Evolutionary conservation across 2,113 vertebrate species (phyloP), one percentile per base, ranked within the genome.

Genomic region (Tursiops truncatus): DNA sequence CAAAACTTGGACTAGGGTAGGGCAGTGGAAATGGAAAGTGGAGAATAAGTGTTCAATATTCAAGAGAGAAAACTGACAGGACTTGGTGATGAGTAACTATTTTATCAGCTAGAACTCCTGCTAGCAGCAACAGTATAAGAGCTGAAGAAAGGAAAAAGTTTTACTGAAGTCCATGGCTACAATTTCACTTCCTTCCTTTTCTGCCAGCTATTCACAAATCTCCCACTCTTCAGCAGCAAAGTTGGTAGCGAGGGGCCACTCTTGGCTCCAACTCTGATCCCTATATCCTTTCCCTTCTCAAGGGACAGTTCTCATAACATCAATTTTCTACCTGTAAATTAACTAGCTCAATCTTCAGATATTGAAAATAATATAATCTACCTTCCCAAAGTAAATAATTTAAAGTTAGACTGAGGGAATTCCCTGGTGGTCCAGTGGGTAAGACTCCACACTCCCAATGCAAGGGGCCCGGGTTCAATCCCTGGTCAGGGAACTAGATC

Each of bases 341-440:
- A 94, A 84, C 28, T 82, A 86, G 17, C 38, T 88, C 95, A 87
- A n/a, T 81, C 56, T 95, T 96, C 65, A 93, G 47, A 21, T 73
- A 87, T 25, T 6, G 10, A 95, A 85, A 91, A 26, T 70, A 80
- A 62, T 26, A 84, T 28, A 84, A 47, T 58, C n/a, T 56, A 71
- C 4, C 33, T 20, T 71, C 31, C 12, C 20, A 91, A 83, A 73
- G 41, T 63, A 91, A 85, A 67, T 65, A 89, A 79, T 79, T 70
- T 91, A 80, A 84, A 94, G 15, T 84, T 76, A 53, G 53, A 53
- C 15, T 17, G 5, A 53, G 5, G 53, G 53, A 53, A 53, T 53
- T 53, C 53, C 53, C 53, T 53, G 53, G 53, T 53, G 53, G 53
- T 53, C 53, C 53, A 53, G 53, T 18, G 53, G 53, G 15, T 53